Conservation (phyloP, 1,140 invertebrate genomes). For the Nasonia vitripennis region DNA sequence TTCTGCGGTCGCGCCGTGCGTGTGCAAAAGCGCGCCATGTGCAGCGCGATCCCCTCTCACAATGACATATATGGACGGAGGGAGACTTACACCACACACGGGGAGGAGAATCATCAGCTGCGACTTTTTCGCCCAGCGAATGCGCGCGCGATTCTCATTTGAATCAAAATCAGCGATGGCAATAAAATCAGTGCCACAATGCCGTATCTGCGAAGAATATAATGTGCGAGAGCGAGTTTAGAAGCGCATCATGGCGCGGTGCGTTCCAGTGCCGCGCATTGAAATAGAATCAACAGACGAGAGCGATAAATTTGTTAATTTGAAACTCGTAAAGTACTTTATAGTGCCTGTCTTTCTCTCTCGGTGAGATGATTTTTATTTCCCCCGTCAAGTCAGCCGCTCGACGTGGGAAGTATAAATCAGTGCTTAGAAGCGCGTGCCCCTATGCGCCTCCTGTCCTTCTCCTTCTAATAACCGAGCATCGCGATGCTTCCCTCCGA, state of each 20-base stretch:
- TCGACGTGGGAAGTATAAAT: slow-evolving; percentile 50
- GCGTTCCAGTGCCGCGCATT: slow-evolving; percentile 9
- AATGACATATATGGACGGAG: background rate
- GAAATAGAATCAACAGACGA: slow-evolving; percentile 52
- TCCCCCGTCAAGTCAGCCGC: background rate
- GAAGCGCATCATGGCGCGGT: background rate
- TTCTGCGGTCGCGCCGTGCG: slow-evolving; percentile 1
- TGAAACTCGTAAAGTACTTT: slow-evolving; percentile 49
- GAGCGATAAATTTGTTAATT: slow-evolving; percentile 53
- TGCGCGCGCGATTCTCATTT: slow-evolving; percentile 33
- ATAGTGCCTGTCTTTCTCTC: background rate
- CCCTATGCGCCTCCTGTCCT: slow-evolving; percentile 37
- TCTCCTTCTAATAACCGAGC: slow-evolving; percentile 36
- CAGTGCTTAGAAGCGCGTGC: slow-evolving; percentile 39
- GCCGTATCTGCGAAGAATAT: background rate
- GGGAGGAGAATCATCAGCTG: slow-evolving; percentile 37
- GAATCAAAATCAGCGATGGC: slow-evolving; percentile 43
- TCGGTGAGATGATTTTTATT: slow-evolving; percentile 40
- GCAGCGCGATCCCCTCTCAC: background rate
- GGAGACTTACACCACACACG: background rate
- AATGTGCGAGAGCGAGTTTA: slow-evolving; percentile 4
- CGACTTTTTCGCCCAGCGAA: background rate
- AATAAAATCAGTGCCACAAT: slow-evolving; percentile 24
- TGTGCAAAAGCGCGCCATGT: background rate
- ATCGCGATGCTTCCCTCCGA: background rate